Base-by-base conservation (phyloP, 2,888 invertebrate genomes). In the Drosophila prolongata region DNA sequence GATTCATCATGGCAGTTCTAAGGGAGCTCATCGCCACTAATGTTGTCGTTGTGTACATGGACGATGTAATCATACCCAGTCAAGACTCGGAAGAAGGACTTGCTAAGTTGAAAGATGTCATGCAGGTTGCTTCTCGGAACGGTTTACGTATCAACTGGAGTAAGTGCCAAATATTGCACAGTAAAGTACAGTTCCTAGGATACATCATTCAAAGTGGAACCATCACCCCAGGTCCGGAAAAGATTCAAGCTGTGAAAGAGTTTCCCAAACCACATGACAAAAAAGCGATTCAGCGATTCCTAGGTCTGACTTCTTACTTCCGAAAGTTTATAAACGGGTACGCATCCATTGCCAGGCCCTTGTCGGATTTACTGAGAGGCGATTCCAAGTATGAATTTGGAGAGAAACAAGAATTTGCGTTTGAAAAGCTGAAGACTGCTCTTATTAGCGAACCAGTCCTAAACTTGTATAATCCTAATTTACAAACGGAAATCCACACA, bases 321-420 rank as follows among this genome's bases (percentile, higher is more conserved):
- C n/a, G 50, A n/a, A 58, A 58, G 19, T 38, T 57, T n/a, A 59
- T 59, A 14, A 35, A 43, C 11, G 49, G 24, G 19, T 50, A 58
- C 30, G 49, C 34, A 34, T 16, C 24, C 9, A 34, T 35, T 6
- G 46, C 46, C 4, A 47, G 14, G 38, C 46, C 47, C 8, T 47
- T 37, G 13, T 30, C 27, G 27, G 27, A 30, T 30, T 8, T 30
- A 30, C 27, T 30, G 8, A 30, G 27, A 30, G 27, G 27, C 1
- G 27, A 30, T 13, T 37, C 35, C 11, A 37, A 37, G 35, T 3
- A 37, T 11, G 11, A 37, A 11, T 37, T 10, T 10, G 11, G 11
- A 1, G 37, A 37, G 13, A 34, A 34, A 35, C 11, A 16, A 49
- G 16, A 47, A n/a, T n/a, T n/a, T n/a, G n/a, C n/a, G n/a, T n/a